phyloP scores from a whole-genome alignment of 2,888 invertebrate species.

The Silvanus unidentatus region DNA sequence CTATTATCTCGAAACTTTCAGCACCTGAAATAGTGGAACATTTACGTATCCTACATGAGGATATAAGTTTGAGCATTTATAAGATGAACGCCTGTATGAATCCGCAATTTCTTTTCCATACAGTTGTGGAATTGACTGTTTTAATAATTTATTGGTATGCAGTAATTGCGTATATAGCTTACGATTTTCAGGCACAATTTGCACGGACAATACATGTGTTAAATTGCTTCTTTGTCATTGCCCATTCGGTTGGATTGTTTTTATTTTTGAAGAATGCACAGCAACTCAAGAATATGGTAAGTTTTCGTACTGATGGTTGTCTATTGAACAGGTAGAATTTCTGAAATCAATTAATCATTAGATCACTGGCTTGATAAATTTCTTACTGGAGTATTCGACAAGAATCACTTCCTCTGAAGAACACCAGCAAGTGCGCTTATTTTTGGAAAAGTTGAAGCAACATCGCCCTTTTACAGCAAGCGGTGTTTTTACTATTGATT shows the following conservation, averaged over 20 bases:
- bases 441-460: conserved; percentile 41
- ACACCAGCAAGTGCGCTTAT: conserved; percentile 42
- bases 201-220: conserved; percentile 36
- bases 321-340: neutral
- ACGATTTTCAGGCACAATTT: conserved; percentile 31
- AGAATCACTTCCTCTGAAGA: conserved; percentile 36
- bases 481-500: conserved; percentile 42
- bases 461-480: conserved; percentile 41
- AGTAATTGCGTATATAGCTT: conserved; percentile 40
- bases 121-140: conserved; percentile 37
- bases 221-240: conserved; percentile 37
- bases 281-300: conserved; percentile 40
- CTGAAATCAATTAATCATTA: conserved; percentile 14
- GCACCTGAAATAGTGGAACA: conserved; percentile 37
- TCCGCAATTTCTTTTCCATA: conserved; percentile 39
- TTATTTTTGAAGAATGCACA: conserved; percentile 40
- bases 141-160: conserved; percentile 43
- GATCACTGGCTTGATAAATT: conserved; percentile 37
- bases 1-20: conserved; percentile 24
- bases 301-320: conserved; percentile 14
- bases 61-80: conserved; percentile 37
- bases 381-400: conserved; percentile 42
- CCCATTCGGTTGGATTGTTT: conserved; percentile 39
- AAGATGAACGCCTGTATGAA: conserved; percentile 38
- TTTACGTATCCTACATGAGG: conserved; percentile 39